Evolutionary conservation across 2,888 invertebrate genomes (phyloP).

Genomic region (Cephus sareptanus): DNA sequence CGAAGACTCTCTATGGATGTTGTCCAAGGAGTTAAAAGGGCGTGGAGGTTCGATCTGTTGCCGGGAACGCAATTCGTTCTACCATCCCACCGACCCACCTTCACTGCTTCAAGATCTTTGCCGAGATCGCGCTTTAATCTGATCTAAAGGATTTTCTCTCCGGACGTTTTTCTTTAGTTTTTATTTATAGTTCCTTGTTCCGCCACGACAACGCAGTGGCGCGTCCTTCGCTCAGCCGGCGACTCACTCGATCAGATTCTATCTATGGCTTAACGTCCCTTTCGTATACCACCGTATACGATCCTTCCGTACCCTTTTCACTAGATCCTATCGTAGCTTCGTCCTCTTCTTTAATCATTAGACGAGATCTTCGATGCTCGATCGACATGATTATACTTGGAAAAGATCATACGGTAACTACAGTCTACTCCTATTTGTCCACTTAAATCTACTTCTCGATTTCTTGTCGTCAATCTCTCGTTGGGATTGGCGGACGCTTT

Average conservation of each 20-base stretch:
- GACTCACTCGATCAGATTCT: slow-evolving; percentile 21
- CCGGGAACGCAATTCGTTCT: slow-evolving; percentile 31
- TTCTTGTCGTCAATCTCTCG: background rate
- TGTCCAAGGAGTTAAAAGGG: slow-evolving; percentile 16
- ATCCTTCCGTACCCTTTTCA: slow-evolving; percentile 13
- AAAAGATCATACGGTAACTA: background rate
- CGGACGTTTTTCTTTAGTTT: slow-evolving; percentile 8
- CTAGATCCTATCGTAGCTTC: slow-evolving; percentile 14
- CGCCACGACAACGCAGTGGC: background rate
- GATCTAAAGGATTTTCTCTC: slow-evolving; percentile 29
- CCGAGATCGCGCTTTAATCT: slow-evolving; percentile 35
- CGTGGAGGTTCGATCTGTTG: slow-evolving; percentile 21
- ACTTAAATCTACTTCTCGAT: background rate
- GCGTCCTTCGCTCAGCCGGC: slow-evolving; percentile 4
- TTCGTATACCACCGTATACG: background rate
- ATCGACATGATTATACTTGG: slow-evolving; percentile 1
- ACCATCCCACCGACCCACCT: slow-evolving; percentile 20
- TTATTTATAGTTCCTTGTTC: background rate
- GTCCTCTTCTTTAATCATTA: background rate
- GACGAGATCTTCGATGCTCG: background rate
- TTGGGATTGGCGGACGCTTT: background rate
- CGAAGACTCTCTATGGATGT: slow-evolving; percentile 6
- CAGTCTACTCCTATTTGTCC: background rate
- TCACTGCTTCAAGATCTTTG: slow-evolving; percentile 24
- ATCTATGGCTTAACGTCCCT: slow-evolving; percentile 15